Percentiles rank a stretch among this genome's conserved stretches.
phyloP scores from a whole-genome alignment of 2,888 invertebrate genomes.

The Phortica okadai region DNA sequence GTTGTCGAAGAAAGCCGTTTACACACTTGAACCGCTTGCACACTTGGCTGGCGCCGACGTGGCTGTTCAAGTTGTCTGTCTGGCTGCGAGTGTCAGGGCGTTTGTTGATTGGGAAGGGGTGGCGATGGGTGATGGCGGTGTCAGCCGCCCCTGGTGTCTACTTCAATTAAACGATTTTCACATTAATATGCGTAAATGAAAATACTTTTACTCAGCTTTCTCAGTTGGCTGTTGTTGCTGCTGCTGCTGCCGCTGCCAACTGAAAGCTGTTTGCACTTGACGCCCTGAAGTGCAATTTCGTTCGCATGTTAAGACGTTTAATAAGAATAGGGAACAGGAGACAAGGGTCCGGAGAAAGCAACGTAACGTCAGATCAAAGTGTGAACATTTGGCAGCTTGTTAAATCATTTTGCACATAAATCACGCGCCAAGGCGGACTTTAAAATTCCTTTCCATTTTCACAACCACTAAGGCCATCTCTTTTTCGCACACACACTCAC shows the following conservation, averaged over 20 bases:
- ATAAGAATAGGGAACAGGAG: too few species aligned
- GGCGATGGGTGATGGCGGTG: neutral
- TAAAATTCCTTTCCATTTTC: too few species aligned
- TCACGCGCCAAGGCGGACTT: conserved; percentile 13
- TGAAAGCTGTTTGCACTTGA: conserved; percentile 17
- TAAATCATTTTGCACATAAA: conserved; percentile 24
- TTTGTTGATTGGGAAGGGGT: neutral
- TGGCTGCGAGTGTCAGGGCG: neutral
- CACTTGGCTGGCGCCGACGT: conserved; percentile 14
- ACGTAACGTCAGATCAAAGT: neutral
- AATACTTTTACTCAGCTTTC: conserved; percentile 28
- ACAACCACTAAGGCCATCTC: too few species aligned
- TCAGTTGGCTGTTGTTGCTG: neutral
- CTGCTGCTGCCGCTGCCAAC: neutral
- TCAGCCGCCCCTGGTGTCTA: conserved; percentile 14
- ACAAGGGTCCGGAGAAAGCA: too few species aligned
- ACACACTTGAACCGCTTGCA: neutral
- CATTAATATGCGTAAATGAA: conserved; percentile 57
- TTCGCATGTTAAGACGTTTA: neutral
- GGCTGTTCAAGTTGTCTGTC: neutral
- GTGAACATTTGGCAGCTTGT: conserved; percentile 7
- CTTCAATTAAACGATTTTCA: conserved; percentile 39
- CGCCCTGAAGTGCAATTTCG: neutral
- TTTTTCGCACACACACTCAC: too few species aligned
- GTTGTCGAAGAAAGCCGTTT: too few species aligned